These are phyloP conservation scores for Drosophila busckii DNA, from an alignment of 1,140 invertebrate species.

Conservation along the genomic window DNA sequence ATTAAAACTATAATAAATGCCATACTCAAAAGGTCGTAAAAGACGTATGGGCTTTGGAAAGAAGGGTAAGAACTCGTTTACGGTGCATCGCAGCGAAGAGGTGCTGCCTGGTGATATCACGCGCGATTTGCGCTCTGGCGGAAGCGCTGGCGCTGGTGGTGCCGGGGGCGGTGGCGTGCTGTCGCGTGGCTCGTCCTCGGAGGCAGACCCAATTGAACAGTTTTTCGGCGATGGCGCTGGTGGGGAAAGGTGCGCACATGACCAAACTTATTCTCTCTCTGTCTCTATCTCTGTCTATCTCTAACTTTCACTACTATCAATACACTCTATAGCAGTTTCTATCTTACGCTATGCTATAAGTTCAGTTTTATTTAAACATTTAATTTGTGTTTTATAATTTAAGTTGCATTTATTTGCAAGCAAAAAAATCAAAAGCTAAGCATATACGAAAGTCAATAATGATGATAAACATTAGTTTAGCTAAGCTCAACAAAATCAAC, in stretches of 20 bases:
- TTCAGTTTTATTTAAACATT: no score
- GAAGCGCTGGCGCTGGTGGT: constrained; percentile 34
- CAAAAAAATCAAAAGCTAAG: constrained; percentile 12
- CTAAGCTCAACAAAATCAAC: constrained; percentile 12
- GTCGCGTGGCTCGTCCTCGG: constrained; percentile 92
- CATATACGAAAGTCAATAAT: constrained; percentile 9
- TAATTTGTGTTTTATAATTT: constrained; percentile 38
- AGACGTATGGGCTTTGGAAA: constrained; percentile 96
- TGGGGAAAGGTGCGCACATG: constrained; percentile 86
- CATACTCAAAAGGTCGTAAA: constrained; percentile 87
- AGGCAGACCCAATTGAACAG: constrained; percentile 91
- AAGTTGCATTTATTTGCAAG: constrained; percentile 36
- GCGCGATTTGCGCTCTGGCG: constrained; percentile 78
- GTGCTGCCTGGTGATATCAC: constrained; percentile 87
- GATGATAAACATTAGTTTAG: constrained; percentile 78
- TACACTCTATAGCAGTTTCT: no score
- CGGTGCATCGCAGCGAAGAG: constrained; percentile 96
- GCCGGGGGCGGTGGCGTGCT: constrained; percentile 82
- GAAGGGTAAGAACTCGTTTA: constrained; percentile 95
- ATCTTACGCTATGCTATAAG: constrained; percentile 47
- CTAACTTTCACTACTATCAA: no score
- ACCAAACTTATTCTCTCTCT: constrained; percentile 51
- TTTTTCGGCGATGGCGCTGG: constrained; percentile 84
- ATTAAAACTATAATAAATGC: constrained; percentile 53
- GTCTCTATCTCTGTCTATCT: constrained; percentile 23